These are phyloP conservation scores for Panthera leo DNA, from an alignment of 2,113 vertebrate genomes.

Conservation along the genomic window DNA sequence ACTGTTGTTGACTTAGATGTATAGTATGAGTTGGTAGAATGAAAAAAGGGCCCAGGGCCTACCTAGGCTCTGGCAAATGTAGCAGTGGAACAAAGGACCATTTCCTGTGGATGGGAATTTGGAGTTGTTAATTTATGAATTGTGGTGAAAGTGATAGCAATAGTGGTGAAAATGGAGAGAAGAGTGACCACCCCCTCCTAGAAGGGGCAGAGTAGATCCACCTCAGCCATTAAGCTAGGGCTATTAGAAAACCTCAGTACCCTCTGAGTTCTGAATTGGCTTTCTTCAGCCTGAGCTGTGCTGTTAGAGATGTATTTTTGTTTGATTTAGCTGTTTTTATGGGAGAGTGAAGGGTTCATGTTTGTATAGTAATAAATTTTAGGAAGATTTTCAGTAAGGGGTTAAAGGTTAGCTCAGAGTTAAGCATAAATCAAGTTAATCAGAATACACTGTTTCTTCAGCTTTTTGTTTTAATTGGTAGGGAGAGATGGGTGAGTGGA, in stretches of 20 bases:
- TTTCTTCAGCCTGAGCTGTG: not conserved
- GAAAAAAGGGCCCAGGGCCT: not conserved
- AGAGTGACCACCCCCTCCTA: not conserved
- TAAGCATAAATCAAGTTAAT: not conserved
- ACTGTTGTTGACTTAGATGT: not conserved
- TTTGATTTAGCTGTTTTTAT: not conserved
- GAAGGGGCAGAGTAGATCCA: not conserved
- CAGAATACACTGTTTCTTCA: not conserved
- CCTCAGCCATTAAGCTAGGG: not conserved
- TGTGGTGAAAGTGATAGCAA: not conserved
- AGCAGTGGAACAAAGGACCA: not conserved
- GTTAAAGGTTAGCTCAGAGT: not conserved
- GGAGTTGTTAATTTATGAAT: not conserved
- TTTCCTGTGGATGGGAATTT: not conserved
- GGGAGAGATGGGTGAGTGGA: not conserved
- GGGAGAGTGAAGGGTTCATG: not conserved
- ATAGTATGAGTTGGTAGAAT: not conserved
- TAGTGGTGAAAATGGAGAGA: not conserved
- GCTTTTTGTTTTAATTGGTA: slow-evolving; percentile 4
- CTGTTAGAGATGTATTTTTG: not conserved
- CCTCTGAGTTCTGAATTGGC: not conserved
- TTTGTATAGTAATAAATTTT: not conserved
- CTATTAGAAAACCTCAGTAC: not conserved
- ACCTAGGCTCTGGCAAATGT: not conserved
- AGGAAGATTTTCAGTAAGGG: not conserved